phyloP scores from a whole-genome alignment of 2,797 vertebrate genomes.

The Anas flavirostris region DNA sequence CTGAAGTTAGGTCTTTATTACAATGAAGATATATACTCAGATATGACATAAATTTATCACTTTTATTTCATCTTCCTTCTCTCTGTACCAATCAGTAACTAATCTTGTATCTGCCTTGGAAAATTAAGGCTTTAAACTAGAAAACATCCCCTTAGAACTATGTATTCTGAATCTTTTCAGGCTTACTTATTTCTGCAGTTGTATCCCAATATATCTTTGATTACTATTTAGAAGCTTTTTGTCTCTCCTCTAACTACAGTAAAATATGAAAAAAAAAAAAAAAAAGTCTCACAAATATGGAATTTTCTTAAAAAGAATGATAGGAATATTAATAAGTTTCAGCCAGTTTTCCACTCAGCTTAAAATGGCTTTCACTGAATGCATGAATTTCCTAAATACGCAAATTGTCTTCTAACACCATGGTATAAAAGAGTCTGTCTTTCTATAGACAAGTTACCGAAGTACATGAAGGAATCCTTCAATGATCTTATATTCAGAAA shows the following conservation, averaged over 20 bases:
- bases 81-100: background rate
- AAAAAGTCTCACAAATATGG: background rate
- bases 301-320: background rate
- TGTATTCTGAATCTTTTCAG: background rate
- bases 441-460: conserved; percentile 19
- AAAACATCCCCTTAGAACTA: background rate
- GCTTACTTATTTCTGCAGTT: conserved; percentile 17
- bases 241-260: background rate
- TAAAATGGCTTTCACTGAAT: conserved; percentile 56
- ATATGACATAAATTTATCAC: background rate
- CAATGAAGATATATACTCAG: background rate
- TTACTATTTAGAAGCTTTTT: background rate
- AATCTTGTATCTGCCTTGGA: background rate
- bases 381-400: conserved; percentile 30
- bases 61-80: background rate
- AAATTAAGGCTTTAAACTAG: background rate
- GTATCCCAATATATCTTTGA: background rate
- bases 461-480: conserved; percentile 8
- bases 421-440: conserved; percentile 12
- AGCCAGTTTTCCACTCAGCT: conserved; percentile 17
- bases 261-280: background rate
- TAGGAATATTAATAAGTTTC: background rate
- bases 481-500: background rate
- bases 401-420: conserved; percentile 55
- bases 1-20: background rate